Evolutionary conservation across 1,140 invertebrate species (phyloP).

Genomic region (Heliconius himera): DNA sequence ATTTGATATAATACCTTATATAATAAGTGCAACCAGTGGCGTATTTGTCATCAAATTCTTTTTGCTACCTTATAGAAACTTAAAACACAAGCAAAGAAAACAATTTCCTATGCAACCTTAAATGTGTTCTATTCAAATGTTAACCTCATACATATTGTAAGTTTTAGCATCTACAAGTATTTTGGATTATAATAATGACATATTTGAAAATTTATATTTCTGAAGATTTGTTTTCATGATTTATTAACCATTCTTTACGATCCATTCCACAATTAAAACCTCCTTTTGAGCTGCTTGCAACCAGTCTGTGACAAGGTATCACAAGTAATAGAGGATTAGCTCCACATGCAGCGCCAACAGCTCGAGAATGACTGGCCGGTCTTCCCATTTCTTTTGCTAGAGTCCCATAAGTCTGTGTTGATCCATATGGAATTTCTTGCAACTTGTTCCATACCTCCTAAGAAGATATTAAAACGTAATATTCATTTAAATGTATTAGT

Average conservation of each 20-base stretch:
- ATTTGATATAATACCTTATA: too few species aligned
- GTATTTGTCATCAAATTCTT: too few species aligned
- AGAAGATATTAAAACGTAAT: conserved; percentile 19
- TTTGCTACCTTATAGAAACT: too few species aligned
- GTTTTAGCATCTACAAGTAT: too few species aligned
- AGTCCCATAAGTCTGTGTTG: conserved; percentile 68
- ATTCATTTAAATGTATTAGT: neutral
- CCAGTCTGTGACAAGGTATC: conserved; percentile 72
- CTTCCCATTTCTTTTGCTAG: conserved; percentile 65
- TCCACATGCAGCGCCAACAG: conserved; percentile 72
- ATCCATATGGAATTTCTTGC: conserved; percentile 62
- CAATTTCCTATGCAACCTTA: too few species aligned
- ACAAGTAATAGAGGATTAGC: conserved; percentile 71
- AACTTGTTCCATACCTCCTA: conserved; percentile 74
- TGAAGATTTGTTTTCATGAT: conserved; percentile 62
- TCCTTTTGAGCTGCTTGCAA: conserved; percentile 61
- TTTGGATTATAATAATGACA: neutral
- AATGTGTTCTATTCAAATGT: too few species aligned
- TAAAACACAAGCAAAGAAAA: too few species aligned
- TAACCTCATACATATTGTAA: too few species aligned
- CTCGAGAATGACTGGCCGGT: conserved; percentile 61
- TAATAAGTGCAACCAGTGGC: too few species aligned
- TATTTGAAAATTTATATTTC: neutral
- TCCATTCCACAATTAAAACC: conserved; percentile 69
- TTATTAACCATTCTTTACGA: conserved; percentile 68